Base-by-base conservation (phyloP, 1,140 invertebrate genomes). In the Glomeris maerens region DNA sequence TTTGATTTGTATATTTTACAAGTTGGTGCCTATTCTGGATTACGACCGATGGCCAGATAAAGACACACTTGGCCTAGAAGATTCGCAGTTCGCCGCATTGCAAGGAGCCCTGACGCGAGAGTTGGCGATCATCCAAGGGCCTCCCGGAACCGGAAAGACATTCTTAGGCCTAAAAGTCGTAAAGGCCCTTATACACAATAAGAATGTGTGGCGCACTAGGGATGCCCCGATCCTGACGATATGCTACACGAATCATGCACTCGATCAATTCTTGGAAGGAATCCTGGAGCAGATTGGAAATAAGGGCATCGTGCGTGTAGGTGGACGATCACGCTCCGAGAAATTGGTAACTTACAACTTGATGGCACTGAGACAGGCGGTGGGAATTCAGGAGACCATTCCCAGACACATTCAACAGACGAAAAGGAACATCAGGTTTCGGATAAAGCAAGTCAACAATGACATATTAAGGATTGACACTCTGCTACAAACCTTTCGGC, bases 191-290 rank as follows among this genome's bases (percentile, higher is more conserved):
- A 36, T 50, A 4, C 3, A 44, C n/a, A 50, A 50, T 40, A 20
- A 14, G 3, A 14, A 45, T 25, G 42, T 49, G 41, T 50, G 48
- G 48, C n/a, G n/a, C n/a, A n/a, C n/a, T n/a, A 14, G 28, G 27
- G 26, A 27, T 13, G 31, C 26, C 13, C 71, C 71, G 5, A 70
- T 73, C 29, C 55, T 74, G 2, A 58, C 73, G 25, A 67, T 73
- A 5, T 73, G 69, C 47, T 72, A 66, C 53, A 73, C 72, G 14
- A 74, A 73, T 52, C 71, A 73, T 56, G 72, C 72, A 3, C 54
- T 73, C 3, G 71, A 73, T 57, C 70, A 73, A 57, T 73, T 74
- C 56, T 52, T 73, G 23, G 70, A 72, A 57, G 69, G 66, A 3
- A 67, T 69, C 36, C 27, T 36, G 14, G 40, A 28, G 25, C 53